These are phyloP conservation scores for Morpho deidamia DNA, from an alignment of 2,888 invertebrate species.

Conservation along the genomic window DNA sequence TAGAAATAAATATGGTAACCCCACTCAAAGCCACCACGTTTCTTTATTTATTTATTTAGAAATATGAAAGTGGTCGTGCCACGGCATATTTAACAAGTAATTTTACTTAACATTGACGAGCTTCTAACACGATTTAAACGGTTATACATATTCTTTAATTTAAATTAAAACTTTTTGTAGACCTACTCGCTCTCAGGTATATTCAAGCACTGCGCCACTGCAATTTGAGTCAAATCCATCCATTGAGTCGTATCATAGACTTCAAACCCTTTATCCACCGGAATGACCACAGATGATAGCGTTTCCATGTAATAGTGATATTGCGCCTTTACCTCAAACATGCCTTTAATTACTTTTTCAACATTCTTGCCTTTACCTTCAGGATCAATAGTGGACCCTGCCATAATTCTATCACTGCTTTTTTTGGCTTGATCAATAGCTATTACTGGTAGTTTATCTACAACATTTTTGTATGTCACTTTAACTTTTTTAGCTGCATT, in stretches of 20 bases:
- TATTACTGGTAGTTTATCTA: constrained; percentile 43
- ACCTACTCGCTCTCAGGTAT: constrained; percentile 78
- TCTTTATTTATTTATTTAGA: too few species aligned
- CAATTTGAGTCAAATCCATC: constrained; percentile 79
- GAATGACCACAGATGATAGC: constrained; percentile 80
- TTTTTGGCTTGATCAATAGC: constrained; percentile 50
- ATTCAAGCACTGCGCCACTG: constrained; percentile 74
- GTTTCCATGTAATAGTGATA: constrained; percentile 89
- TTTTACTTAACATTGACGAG: too few species aligned
- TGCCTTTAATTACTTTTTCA: constrained; percentile 67
- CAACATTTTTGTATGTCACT: constrained; percentile 72
- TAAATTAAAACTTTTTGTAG: not conserved
- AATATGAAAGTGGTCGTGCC: too few species aligned
- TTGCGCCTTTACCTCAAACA: constrained; percentile 79
- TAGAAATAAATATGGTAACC: too few species aligned
- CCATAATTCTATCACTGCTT: constrained; percentile 32
- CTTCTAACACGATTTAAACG: too few species aligned
- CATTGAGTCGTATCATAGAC: constrained; percentile 82
- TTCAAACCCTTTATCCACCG: constrained; percentile 83
- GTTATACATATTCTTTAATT: too few species aligned
- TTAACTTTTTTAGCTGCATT: constrained; percentile 77
- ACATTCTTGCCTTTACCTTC: constrained; percentile 48
- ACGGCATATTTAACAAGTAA: too few species aligned
- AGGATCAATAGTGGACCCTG: constrained; percentile 42
- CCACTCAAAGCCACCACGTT: too few species aligned